Evolutionary conservation across 2,113 vertebrate species (phyloP).

Genomic region (Dendrocopos noguchii): DNA sequence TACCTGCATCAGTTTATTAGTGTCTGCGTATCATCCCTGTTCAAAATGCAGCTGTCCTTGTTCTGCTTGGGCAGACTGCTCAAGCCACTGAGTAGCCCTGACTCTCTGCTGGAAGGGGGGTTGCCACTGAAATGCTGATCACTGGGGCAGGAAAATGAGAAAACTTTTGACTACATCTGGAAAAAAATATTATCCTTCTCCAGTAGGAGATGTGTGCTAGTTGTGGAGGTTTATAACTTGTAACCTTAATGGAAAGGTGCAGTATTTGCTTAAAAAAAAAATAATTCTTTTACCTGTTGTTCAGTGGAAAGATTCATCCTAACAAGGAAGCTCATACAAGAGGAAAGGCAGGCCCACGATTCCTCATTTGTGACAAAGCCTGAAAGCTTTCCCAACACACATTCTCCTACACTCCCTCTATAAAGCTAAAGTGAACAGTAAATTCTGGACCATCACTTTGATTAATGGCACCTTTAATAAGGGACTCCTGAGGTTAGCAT

Average conservation of each 20-base stretch:
- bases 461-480: not conserved
- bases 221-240: not conserved
- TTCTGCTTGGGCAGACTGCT: not conserved
- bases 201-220: not conserved
- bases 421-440: not conserved
- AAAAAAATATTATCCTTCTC: not conserved
- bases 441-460: not conserved
- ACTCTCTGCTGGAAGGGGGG: rapidly evolving
- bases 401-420: not conserved
- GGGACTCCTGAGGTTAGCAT: not conserved
- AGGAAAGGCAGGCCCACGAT: not conserved
- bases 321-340: not conserved
- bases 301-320: not conserved
- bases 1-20: not conserved
- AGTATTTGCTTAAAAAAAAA: not conserved
- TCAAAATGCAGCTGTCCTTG: not conserved
- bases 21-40: not conserved
- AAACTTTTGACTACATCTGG: not conserved
- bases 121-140: not conserved
- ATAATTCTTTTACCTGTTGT: not conserved
- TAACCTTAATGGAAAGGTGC: not conserved
- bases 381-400: not conserved
- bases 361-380: not conserved
- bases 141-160: not conserved
- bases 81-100: not conserved